These are phyloP conservation scores for Microplitis demolitor DNA, from an alignment of 1,140 invertebrate genomes.

Conservation along the genomic window DNA sequence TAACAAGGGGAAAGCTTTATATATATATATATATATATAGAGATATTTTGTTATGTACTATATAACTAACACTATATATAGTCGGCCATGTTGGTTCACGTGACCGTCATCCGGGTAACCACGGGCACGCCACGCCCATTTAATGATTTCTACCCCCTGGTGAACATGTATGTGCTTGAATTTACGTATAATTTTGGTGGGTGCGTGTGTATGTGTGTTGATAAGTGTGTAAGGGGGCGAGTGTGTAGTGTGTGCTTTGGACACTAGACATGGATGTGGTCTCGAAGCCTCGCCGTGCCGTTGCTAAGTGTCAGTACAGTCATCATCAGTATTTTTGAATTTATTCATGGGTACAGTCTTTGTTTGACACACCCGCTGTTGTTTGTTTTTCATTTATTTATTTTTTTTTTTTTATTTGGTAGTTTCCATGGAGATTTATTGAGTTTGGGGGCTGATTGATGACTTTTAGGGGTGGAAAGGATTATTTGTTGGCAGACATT, in stretches of 20 bases:
- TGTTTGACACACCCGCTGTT: background rate
- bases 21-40: background rate
- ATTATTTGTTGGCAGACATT: too few relatives aligned
- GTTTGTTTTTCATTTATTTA: too few relatives aligned
- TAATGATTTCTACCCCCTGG: constrained; percentile 64
- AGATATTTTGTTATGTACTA: background rate
- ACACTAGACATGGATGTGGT: constrained; percentile 7
- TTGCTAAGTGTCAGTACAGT: constrained; percentile 43
- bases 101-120: constrained; percentile 64
- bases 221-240: background rate
- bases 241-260: constrained; percentile 20
- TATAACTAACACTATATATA: constrained; percentile 10
- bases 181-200: constrained; percentile 30
- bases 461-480: too few relatives aligned
- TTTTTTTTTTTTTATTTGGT: too few relatives aligned
- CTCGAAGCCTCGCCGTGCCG: background rate
- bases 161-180: constrained; percentile 47
- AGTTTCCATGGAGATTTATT: too few relatives aligned
- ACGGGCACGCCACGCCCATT: constrained; percentile 61
- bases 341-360: too few relatives aligned
- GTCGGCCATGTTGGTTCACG: constrained; percentile 62
- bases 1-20: constrained; percentile 37
- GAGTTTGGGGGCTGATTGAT: too few relatives aligned
- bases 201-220: constrained; percentile 20
- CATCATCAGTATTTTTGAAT: constrained; percentile 55